These are phyloP conservation scores for Rhincodon typus DNA, from an alignment of 2,797 vertebrate species.

Conservation along the genomic window DNA sequence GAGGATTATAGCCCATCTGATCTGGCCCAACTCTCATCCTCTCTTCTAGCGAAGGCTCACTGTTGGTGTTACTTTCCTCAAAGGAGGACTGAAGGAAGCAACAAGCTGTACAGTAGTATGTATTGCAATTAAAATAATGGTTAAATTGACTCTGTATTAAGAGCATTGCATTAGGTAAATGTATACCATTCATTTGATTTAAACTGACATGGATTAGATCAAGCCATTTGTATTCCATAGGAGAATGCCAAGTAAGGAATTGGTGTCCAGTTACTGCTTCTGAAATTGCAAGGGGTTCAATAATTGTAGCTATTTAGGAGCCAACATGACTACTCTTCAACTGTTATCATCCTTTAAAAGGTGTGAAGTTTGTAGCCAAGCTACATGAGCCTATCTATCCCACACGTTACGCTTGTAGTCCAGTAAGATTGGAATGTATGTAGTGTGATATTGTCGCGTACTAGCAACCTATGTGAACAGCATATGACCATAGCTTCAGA, in stretches of 20 bases:
- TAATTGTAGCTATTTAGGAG: not conserved
- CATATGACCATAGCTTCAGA: not conserved
- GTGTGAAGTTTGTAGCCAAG: not conserved
- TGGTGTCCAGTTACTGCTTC: not conserved
- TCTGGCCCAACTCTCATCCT: not conserved
- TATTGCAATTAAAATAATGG: too few relatives aligned
- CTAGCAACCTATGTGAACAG: not conserved
- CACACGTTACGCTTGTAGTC: not conserved
- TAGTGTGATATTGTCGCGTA: not conserved
- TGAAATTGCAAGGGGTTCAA: not conserved
- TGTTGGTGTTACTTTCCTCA: not conserved
- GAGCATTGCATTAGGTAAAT: not conserved
- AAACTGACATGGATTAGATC: not conserved
- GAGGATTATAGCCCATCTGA: not conserved
- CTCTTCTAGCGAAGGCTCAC: not conserved
- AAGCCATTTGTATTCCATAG: not conserved
- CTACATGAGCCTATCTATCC: not conserved
- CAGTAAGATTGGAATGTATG: not conserved
- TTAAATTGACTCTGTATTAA: not conserved
- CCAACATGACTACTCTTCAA: not conserved
- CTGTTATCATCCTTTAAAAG: not conserved
- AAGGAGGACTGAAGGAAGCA: not conserved
- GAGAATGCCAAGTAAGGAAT: not conserved
- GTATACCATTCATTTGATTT: not conserved
- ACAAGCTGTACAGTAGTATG: not conserved